Evolutionary conservation across 2,113 vertebrate species (phyloP), one percentile per base, ranked within the genome.

Genomic region (Peromyscus maniculatus): DNA sequence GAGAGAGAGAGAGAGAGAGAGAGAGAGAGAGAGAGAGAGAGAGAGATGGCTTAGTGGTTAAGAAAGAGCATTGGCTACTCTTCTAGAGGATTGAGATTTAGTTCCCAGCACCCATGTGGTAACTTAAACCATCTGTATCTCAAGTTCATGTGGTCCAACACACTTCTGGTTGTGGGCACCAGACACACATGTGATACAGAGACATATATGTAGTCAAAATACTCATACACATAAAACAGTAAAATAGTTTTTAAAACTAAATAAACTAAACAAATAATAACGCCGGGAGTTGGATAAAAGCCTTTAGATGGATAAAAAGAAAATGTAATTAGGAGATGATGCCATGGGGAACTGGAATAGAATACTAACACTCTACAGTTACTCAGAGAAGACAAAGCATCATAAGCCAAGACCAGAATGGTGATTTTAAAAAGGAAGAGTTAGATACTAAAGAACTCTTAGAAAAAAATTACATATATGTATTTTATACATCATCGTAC

Each of bases 391-490:
- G 39, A 87, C 3, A 87, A 1, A 33, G 19, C 28, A 33, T 67
- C 28, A 49, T 87, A 49, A 66, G 33, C 12, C 22, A 57, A 71
- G 46, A n/a, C 49, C 6, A n/a, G 49, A 36, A 72, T 49, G 87
- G 12, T 72, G 87, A 49, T 67, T 87, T 55, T 49, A 31, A 67
- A 64, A 87, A 67, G n/a, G 17, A 64, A 67, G 62, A 49, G 17
- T 22, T 87, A 87, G 62, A 52, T 17, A 33, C 49, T 49, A 86
- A 94, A 89, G 62, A 87, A 52, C 33, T 66, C 64, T 89, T 39
- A 92, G 43, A 82, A 83, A 77, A 77, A 55, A 94, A 97, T 92
- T 24, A 49, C 21, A 49, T n/a, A 57, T 75, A 24, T 75, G 19
- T 75, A 43, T 43, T 22, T 67, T 67, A 67, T 67, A 67, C 64